These are phyloP conservation scores for Hydropsyche betteni DNA, from an alignment of 2,888 invertebrate genomes.

Conservation along the genomic window DNA sequence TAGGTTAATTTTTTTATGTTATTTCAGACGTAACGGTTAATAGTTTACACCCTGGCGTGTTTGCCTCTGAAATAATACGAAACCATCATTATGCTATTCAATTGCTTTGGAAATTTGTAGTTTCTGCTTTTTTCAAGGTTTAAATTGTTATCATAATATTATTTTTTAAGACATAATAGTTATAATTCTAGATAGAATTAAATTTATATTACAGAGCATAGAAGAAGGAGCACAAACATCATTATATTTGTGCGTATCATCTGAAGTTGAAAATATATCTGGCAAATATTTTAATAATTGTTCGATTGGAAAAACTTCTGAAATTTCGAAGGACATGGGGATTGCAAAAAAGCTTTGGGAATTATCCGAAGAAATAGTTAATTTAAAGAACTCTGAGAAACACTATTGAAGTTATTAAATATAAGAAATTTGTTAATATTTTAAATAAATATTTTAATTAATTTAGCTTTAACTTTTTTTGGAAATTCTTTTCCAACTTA, in stretches of 20 bases:
- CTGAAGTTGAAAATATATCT: conserved; percentile 66
- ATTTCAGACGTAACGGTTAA: conserved; percentile 71
- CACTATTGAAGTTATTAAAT: conserved; percentile 24
- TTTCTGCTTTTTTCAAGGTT: conserved; percentile 60
- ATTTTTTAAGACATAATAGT: neutral
- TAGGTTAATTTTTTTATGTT: neutral
- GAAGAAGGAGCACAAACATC: conserved; percentile 69
- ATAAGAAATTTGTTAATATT: too few species aligned
- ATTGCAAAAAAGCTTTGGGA: conserved; percentile 71
- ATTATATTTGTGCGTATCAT: conserved; percentile 69
- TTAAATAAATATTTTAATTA: too few species aligned
- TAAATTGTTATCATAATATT: neutral
- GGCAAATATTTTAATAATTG: conserved; percentile 69
- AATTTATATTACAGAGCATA: conserved; percentile 59
- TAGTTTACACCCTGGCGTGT: conserved; percentile 77
- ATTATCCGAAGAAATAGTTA: conserved; percentile 69
- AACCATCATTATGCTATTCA: conserved; percentile 62
- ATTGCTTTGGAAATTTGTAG: conserved; percentile 43
- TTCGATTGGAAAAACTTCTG: conserved; percentile 47
- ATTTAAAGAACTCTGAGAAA: conserved; percentile 52
- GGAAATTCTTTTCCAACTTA: too few species aligned
- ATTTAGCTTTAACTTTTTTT: too few species aligned
- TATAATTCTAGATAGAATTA: neutral
- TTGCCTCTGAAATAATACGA: conserved; percentile 71
- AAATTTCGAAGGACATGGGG: conserved; percentile 52